Conservation (phyloP, 2,888 invertebrate species). For the Apamea sordens region DNA sequence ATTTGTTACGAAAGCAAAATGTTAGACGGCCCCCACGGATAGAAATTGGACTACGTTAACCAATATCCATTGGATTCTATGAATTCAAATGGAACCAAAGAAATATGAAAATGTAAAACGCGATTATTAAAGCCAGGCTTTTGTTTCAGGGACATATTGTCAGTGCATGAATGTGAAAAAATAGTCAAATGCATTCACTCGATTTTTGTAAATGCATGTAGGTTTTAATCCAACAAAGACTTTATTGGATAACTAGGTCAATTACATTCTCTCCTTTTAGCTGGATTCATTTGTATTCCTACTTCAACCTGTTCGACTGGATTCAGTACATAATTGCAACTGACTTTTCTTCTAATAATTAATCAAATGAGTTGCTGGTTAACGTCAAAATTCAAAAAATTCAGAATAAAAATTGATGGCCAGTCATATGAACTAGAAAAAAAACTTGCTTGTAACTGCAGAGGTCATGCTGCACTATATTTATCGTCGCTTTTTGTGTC, state of each 20-base stretch:
- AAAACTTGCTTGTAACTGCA: too few species aligned
- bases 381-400: too few species aligned
- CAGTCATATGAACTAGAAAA: too few species aligned
- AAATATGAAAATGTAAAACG: slow-evolving; percentile 1
- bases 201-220: slow-evolving; percentile 3
- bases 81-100: slow-evolving; percentile 15
- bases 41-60: slow-evolving; percentile 33
- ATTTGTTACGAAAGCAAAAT: slow-evolving; percentile 44
- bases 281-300: not conserved
- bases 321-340: not conserved
- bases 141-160: slow-evolving; percentile 9
- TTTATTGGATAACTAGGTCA: not conserved
- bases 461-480: not conserved
- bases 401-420: too few species aligned
- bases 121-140: slow-evolving; percentile 5
- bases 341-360: not conserved
- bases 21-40: slow-evolving; percentile 16
- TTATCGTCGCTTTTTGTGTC: not conserved
- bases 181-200: not conserved
- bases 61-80: slow-evolving; percentile 22
- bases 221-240: slow-evolving; percentile 8
- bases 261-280: not conserved
- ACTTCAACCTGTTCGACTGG: not conserved
- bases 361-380: not conserved
- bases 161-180: not conserved